Evolutionary conservation across 2,797 vertebrate genomes (phyloP).

Genomic region (Enteromius argenteus): DNA sequence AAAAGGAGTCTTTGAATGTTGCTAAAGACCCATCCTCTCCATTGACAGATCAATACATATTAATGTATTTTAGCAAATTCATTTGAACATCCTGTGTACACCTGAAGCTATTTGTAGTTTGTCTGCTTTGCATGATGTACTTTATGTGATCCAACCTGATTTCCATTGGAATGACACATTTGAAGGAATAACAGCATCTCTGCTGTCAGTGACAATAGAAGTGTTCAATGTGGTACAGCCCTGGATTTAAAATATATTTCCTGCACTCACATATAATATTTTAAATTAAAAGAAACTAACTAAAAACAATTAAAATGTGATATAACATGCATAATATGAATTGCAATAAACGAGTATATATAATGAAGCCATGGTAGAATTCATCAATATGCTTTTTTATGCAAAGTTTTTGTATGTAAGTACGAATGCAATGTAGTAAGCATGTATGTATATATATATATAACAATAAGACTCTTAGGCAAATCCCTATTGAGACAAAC

Average conservation of each 20-base stretch:
- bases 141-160: not conserved
- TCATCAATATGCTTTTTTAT: no score
- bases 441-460: no score
- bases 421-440: no score
- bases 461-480: no score
- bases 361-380: no score
- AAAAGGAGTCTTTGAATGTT: not conserved
- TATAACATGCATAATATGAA: not conserved
- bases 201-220: not conserved
- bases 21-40: not conserved
- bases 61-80: not conserved
- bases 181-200: not conserved
- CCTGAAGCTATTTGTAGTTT: not conserved
- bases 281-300: no score
- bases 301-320: not conserved
- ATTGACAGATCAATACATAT: constrained; percentile 26
- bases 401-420: no score
- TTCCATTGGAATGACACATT: not conserved
- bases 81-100: not conserved
- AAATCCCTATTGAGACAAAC: no score
- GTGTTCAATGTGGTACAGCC: not conserved
- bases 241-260: not conserved
- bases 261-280: not conserved
- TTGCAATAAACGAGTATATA: not conserved
- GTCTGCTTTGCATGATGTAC: not conserved